A percentile compares a stretch with the other conserved stretches of the same genome.
These are phyloP conservation scores for Himalopsyche anomala DNA, from an alignment of 2,888 invertebrate species.

Conservation along the genomic window DNA sequence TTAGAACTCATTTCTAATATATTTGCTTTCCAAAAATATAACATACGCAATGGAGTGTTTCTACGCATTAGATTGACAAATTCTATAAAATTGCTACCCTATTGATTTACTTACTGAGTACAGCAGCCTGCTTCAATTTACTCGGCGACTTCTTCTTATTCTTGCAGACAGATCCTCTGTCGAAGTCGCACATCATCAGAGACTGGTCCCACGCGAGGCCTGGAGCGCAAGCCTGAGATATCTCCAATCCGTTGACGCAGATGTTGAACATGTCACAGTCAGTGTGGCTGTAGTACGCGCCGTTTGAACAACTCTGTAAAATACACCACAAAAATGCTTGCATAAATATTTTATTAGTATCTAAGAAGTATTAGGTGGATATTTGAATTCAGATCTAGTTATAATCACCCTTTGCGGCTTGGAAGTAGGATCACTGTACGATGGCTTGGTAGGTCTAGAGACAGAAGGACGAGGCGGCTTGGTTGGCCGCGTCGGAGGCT, in stretches of 20 bases:
- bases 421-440: conserved; percentile 58
- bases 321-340: not conserved
- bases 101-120: not conserved
- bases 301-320: conserved; percentile 79
- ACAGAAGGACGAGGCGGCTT: conserved; percentile 71
- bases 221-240: conserved; percentile 84
- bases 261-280: conserved; percentile 86
- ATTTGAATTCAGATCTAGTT: not conserved
- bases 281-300: conserved; percentile 85
- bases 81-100: too few species aligned
- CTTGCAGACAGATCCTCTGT: conserved; percentile 13
- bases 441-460: conserved; percentile 71
- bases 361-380: too few species aligned
- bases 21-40: too few species aligned
- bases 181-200: conserved; percentile 77
- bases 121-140: not conserved
- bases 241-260: conserved; percentile 85
- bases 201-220: conserved; percentile 85
- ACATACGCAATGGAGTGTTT: too few species aligned
- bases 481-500: conserved; percentile 8
- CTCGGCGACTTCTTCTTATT: not conserved
- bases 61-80: too few species aligned
- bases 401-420: conserved; percentile 67
- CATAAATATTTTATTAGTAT: too few species aligned
- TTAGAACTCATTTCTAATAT: too few species aligned